These are phyloP conservation scores for Boleophthalmus pectinirostris DNA, from an alignment of 2,113 vertebrate genomes.

Conservation along the genomic window DNA sequence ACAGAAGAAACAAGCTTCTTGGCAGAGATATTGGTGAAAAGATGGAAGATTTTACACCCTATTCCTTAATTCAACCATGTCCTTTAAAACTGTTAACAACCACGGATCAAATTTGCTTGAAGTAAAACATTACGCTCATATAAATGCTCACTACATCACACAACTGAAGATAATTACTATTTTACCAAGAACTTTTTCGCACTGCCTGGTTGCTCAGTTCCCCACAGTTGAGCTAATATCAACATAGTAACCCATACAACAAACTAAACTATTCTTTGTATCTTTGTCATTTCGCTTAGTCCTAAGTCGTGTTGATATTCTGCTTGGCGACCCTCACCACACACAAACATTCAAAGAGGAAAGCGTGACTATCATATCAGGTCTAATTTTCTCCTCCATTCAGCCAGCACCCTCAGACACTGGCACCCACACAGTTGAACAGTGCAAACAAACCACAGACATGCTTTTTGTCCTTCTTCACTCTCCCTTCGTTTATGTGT, in stretches of 20 bases:
- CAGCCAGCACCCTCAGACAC: conserved; percentile 68
- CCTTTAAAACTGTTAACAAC: neutral
- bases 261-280: conserved; percentile 20
- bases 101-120: neutral
- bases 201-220: neutral
- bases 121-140: neutral
- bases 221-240: conserved; percentile 6
- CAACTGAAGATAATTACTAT: conserved; percentile 7
- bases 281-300: conserved; percentile 34
- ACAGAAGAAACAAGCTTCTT: neutral
- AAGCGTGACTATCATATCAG: conserved; percentile 71
- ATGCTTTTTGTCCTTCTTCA: neutral
- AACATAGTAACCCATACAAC: conserved; percentile 16
- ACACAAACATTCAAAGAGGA: conserved; percentile 39
- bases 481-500: conserved; percentile 12
- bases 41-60: neutral
- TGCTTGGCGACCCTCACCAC: conserved; percentile 50
- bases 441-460: conserved; percentile 10
- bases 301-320: conserved; percentile 54
- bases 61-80: neutral
- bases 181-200: conserved; percentile 1
- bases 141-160: neutral
- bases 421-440: conserved; percentile 27
- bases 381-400: conserved; percentile 77
- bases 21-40: neutral